Base-by-base conservation (phyloP, 2,888 invertebrate species). In the Ormyrus labotus region DNA sequence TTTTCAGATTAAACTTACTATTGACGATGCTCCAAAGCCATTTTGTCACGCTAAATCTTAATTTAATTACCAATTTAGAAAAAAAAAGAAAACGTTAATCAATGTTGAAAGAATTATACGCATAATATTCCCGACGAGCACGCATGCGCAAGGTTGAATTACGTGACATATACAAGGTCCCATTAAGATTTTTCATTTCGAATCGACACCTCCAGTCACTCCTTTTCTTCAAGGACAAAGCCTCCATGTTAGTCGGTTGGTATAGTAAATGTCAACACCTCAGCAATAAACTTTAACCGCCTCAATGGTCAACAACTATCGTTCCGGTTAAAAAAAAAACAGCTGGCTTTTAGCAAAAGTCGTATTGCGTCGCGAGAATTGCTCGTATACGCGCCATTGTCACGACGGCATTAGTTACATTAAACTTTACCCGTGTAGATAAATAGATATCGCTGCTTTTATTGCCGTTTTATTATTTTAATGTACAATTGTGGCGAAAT, bases 141-240 rank as follows among this genome's bases (percentile, higher is more conserved):
- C 9, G 48, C 57, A 57, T 13, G 58, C 4, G 45, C 71, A 71
- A 71, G 71, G 71, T 51, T 71, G 53, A 71, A 53, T 71, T 61
- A 71, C 71, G 61, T 61, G 71, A 71, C 61, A 71, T 58, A 51
- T 53, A 47, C 71, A 71, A 71, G 71, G 71, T 71, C 71, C 61
- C 71, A 71, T 71, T 71, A 71, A 71, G 71, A 71, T 71, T 71
- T 71, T 71, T 71, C 71, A 71, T 71, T 71, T 71, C 61, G 71
- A 53, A 71, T 71, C 71, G 71, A 71, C 71, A 71, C 71, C 71
- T 71, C 71, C 71, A 71, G 61, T 71, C 71, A 71, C 71, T 71
- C 71, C 71, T 71, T 71, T 71, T 61, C 51, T 61, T 61, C 71
- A 71, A 71, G 71, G 71, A 71, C 71, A 53, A 63, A 71, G 34